phyloP scores from a whole-genome alignment of 1,140 invertebrate species.

The Carcinoscorpius rotundicauda region DNA sequence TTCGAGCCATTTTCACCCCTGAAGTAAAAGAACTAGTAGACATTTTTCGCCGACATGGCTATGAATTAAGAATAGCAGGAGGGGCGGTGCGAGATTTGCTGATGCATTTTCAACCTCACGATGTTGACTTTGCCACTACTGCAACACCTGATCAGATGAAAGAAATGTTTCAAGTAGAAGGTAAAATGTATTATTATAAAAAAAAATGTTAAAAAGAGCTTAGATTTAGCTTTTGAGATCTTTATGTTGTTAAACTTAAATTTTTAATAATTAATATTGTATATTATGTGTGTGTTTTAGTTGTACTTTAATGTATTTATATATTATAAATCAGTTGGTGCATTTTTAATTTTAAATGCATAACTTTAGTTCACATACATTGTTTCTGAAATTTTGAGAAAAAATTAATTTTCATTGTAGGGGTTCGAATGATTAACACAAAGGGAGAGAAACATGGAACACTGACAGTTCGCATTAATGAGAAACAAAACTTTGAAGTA shows the following conservation, averaged over 20 bases:
- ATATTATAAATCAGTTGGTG: neutral
- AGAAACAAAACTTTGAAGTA: conserved; percentile 80
- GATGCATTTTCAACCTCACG: conserved; percentile 67
- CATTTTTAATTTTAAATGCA: neutral
- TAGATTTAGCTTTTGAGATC: no score
- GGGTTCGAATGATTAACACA: conserved; percentile 67
- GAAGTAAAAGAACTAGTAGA: conserved; percentile 44
- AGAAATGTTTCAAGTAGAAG: conserved; percentile 73
- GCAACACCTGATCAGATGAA: conserved; percentile 97
- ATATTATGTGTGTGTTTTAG: neutral
- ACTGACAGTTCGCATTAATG: conserved; percentile 90
- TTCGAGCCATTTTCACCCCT: conserved; percentile 65
- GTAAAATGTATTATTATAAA: conserved; percentile 28
- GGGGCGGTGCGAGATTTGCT: conserved; percentile 91
- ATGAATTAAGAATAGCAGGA: conserved; percentile 84
- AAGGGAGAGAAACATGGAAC: conserved; percentile 97
- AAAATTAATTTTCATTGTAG: conserved; percentile 1
- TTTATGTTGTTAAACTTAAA: neutral
- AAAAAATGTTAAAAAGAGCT: no score
- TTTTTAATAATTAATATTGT: neutral
- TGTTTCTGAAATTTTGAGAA: neutral
- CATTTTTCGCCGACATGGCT: conserved; percentile 32
- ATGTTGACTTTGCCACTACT: conserved; percentile 95
- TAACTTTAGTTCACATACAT: neutral
- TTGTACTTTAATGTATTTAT: neutral